phyloP scores from a whole-genome alignment of 2,888 invertebrate species.

The Uropetala carovei region DNA sequence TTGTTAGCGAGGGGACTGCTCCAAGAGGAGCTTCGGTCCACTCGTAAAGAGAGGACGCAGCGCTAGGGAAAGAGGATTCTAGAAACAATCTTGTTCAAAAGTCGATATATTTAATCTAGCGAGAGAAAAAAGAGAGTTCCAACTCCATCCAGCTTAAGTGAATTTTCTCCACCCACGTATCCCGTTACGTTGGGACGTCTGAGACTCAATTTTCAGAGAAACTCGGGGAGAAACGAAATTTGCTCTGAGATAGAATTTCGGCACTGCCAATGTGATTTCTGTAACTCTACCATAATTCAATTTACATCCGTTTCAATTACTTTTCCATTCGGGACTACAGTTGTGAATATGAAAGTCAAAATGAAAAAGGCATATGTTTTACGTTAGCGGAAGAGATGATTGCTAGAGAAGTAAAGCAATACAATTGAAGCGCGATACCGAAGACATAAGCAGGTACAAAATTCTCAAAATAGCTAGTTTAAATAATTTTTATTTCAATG shows the following conservation, averaged over 20 bases:
- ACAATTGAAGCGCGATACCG: too few species aligned
- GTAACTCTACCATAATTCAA: neutral
- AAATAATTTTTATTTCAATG: too few species aligned
- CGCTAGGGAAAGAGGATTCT: neutral
- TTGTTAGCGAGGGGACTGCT: too few species aligned
- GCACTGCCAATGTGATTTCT: neutral
- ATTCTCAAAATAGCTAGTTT: too few species aligned
- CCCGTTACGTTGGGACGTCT: neutral
- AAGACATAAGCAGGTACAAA: too few species aligned
- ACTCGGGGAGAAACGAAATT: neutral
- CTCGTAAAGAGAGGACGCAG: too few species aligned
- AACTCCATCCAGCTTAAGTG: neutral
- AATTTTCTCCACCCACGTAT: neutral
- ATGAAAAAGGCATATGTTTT: too few species aligned
- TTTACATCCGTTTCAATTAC: neutral
- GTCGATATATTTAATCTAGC: slow-evolving; percentile 1
- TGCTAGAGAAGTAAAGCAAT: too few species aligned
- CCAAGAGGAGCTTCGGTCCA: too few species aligned
- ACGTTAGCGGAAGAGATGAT: too few species aligned
- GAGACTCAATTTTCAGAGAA: neutral
- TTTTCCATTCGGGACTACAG: neutral
- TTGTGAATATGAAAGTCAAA: too few species aligned
- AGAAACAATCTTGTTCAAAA: neutral
- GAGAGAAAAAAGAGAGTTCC: neutral
- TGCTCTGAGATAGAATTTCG: neutral